Evolutionary conservation across 2,113 vertebrate species (phyloP), one percentile per base, ranked within the genome.

Genomic region (Hyla sarda): DNA sequence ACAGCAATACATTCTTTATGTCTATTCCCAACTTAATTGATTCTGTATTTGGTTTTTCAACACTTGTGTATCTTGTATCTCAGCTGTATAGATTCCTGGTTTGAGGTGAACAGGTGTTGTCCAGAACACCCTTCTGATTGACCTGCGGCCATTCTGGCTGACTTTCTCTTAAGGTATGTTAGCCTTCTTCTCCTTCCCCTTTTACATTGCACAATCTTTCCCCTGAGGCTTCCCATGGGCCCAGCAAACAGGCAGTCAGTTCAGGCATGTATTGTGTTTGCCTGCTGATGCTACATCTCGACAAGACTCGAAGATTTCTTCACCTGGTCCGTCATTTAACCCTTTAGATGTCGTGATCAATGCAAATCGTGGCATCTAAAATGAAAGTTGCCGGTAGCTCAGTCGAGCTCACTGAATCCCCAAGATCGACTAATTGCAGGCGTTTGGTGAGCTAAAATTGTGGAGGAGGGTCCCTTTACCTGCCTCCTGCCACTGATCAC

Each of bases 11-110:
- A 13, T n/a, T 11, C 21, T 10, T n/a, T 56, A 3, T 41, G 41
- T 41, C 41, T 41, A 41, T 41, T 41, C 41, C 3, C 41, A 5
- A 41, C 41, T 41, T 41, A 41, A 41, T 41, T 41, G 41, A 8
- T 41, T 41, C 41, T 41, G 8, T 41, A 8, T 41, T 41, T 8
- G 3, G 41, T 41, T 41, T 41, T 41, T 41, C 8, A 8, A 41
- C 41, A 41, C 11, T 54, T 75, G 50, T 41, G 41, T 58, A 19
- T 16, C 47, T 13, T 37, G 23, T 82, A 16, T 72, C 23, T 73
- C 89, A 98, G 98, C 94, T 99, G 98, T 97, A 99, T 99, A 98
- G 98, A 99, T 93, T 98, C 98, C 1, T 99, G 98, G 98, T 99
- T 99, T 94, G 98, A 99, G 95, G 98, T 99, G 95, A 99, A 99